phyloP scores from a whole-genome alignment of 1,140 invertebrate genomes.

The Idris sp. region DNA sequence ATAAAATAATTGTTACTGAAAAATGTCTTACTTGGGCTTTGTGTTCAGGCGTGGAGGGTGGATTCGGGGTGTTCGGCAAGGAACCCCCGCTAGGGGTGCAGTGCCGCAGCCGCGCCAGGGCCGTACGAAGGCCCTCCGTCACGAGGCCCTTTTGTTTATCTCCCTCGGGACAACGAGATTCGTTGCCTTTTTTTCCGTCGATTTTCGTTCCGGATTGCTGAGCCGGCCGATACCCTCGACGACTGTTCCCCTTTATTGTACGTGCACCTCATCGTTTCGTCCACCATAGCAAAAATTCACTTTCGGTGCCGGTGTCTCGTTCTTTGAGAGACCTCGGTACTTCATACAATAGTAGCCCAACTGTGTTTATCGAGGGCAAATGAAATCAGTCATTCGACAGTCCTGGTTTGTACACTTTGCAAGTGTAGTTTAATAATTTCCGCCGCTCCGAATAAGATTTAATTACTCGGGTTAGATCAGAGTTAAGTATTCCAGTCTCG shows the following conservation, averaged over 20 bases:
- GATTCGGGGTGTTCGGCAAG: conserved; percentile 76
- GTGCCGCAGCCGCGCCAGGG: conserved; percentile 79
- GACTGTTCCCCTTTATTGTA: conserved; percentile 19
- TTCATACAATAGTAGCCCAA: conserved; percentile 1
- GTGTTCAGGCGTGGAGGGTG: conserved; percentile 76
- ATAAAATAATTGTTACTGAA: too few species aligned
- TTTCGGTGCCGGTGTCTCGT: neutral
- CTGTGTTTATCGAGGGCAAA: conserved; percentile 8
- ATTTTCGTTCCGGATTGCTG: conserved; percentile 42
- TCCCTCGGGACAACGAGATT: conserved; percentile 43
- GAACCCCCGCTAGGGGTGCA: conserved; percentile 77
- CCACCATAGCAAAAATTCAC: conserved; percentile 52
- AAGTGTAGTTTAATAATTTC: conserved; percentile 46
- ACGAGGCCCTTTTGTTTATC: conserved; percentile 76
- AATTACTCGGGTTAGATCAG: conserved; percentile 54
- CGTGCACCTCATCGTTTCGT: conserved; percentile 27
- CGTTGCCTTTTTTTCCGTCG: conserved; percentile 41
- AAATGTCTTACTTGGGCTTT: conserved; percentile 76
- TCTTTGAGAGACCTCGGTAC: neutral
- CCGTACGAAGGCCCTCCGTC: conserved; percentile 78
- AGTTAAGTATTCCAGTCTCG: conserved; percentile 59
- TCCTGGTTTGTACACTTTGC: conserved; percentile 12
- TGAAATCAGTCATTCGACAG: conserved; percentile 11
- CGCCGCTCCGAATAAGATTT: conserved; percentile 40
- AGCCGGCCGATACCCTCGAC: conserved; percentile 18